Base-by-base conservation (phyloP, 2,888 invertebrate species). In the Masnerella sp. region DNA sequence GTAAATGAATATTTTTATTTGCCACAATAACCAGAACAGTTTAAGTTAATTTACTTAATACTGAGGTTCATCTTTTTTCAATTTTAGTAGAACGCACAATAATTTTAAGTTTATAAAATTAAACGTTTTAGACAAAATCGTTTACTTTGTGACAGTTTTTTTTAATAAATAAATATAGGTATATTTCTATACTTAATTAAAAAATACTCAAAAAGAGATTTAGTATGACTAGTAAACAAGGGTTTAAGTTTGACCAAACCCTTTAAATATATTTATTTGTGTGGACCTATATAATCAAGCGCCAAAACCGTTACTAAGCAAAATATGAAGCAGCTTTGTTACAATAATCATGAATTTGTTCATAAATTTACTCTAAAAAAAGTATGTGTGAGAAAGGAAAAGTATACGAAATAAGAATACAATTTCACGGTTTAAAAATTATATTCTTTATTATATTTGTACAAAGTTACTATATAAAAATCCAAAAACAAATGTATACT, bases 361-460 rank as follows among this genome's bases (percentile, higher is more conserved):
- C n/a, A n/a, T n/a, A n/a, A 34, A 3, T 3, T 22, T 22, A 22
- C 7, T 5, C 22, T 22, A 5, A 7, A 7, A 7, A 22, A 22
- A 5, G 22, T 5, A 5, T 7, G 30, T 8, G 2, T 2, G n/a
- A 32, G 2, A 32, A 32, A 9, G 5, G 30, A 32, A 9, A 9
- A 32, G 2, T 32, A 2, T 5, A 32, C 8, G 9, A 32, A 32
- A 32, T 32, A 8, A 2, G 22, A 32, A 5, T 32, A 14, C 20
- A n/a, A 8, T 42, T 15, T 18, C 28, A 17, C 17, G 9, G 2
- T 49, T 49, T 5, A 61, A 38, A 40, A 56, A 56, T 40, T 40
- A 38, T 30, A 49, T 30, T 49, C 42, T 43, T 49, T 61, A 49
- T 61, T 61, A 17, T 20, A 40, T 58, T 58, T 58, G 58, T 61